A percentile compares a stretch with the other conserved stretches of the same genome.
phyloP scores from a whole-genome alignment of 2,888 invertebrate species.

The Lasioglossum calceatum region DNA sequence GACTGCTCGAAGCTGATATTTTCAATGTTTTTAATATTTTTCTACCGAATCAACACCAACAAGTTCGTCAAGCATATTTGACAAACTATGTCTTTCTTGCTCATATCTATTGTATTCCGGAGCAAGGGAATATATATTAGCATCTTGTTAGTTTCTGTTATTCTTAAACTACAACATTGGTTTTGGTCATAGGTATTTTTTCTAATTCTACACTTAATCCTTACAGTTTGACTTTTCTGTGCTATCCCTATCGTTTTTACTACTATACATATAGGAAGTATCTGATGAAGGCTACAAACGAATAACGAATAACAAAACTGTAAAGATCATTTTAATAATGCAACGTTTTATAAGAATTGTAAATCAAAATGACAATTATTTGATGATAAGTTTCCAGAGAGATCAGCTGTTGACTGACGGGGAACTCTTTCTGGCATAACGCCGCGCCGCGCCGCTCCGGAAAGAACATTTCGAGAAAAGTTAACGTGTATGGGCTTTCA shows the following conservation, averaged over 20 bases:
- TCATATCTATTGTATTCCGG: background rate
- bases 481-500: conserved; percentile 67
- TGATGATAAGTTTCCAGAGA: conserved; percentile 22
- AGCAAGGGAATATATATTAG: background rate
- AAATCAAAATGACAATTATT: background rate
- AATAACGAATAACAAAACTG: background rate
- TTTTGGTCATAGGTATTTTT: conserved; percentile 13
- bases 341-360: background rate
- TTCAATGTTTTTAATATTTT: too few species aligned
- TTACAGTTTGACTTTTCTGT: background rate
- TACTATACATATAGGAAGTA: background rate
- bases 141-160: background rate
- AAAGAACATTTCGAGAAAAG: conserved; percentile 57
- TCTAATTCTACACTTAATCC: background rate
- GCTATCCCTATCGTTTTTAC: too few species aligned
- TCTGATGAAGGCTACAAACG: background rate
- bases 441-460: conserved; percentile 42
- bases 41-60: background rate
- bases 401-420: conserved; percentile 51
- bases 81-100: background rate
- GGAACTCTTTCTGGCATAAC: conserved; percentile 49
- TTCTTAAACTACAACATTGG: background rate
- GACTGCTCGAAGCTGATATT: too few species aligned
- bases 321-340: background rate
- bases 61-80: background rate